Evolutionary conservation across 2,797 vertebrate genomes (phyloP).

Genomic region (Karalla daura): DNA sequence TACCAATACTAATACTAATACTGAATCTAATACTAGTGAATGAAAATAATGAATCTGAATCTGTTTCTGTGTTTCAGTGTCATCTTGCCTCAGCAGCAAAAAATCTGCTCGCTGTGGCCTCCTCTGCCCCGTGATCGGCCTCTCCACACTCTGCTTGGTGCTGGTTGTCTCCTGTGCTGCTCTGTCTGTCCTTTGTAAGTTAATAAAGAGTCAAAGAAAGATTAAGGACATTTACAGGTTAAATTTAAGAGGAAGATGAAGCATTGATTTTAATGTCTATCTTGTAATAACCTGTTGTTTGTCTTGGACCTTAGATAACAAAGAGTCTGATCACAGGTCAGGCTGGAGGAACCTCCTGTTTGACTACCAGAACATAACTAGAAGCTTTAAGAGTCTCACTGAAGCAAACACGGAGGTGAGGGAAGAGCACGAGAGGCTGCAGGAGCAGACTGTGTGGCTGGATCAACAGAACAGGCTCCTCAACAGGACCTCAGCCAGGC

Average conservation of each 20-base stretch:
- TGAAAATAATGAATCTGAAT: background rate
- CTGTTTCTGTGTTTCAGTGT: conserved; percentile 14
- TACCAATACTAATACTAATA: background rate
- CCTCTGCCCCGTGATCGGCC: background rate
- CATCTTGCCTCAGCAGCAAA: background rate
- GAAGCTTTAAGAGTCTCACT: background rate
- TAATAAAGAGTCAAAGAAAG: too few relatives aligned
- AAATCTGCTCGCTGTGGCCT: background rate
- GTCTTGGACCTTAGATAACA: conserved; percentile 21
- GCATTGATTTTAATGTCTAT: too few relatives aligned
- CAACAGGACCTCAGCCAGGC: conserved; percentile 16
- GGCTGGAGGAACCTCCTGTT: conserved; percentile 25
- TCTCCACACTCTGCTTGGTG: conserved; percentile 31
- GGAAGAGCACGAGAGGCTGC: conserved; percentile 18
- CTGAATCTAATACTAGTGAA: too few relatives aligned
- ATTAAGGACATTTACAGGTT: too few relatives aligned
- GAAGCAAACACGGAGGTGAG: conserved; percentile 15
- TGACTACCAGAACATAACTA: conserved; percentile 48
- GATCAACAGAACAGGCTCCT: conserved; percentile 16
- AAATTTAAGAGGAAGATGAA: too few relatives aligned
- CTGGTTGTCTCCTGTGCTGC: conserved; percentile 35
- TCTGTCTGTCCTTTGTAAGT: conserved; percentile 58
- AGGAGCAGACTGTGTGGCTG: conserved; percentile 18
- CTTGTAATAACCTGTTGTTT: background rate
- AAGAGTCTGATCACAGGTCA: background rate